Percentiles rank a stretch among this genome's conserved stretches.
Evolutionary conservation across 1,140 invertebrate genomes (phyloP).

Genomic region (Drosophila nebulosa): DNA sequence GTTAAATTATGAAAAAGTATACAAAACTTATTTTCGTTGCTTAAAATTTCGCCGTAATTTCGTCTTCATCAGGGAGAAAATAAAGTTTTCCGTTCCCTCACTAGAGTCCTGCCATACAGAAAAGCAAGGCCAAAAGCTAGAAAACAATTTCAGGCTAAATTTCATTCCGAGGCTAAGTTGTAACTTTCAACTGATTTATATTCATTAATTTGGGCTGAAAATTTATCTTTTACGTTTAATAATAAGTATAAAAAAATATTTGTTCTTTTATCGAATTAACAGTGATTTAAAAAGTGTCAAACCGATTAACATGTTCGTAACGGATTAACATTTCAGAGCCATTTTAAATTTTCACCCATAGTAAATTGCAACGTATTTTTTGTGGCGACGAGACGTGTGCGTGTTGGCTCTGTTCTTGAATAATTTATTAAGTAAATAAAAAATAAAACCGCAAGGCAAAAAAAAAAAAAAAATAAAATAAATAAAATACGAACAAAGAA

Average conservation of each 20-base stretch:
- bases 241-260: too few species aligned
- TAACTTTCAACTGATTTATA: too few species aligned
- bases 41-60: constrained; percentile 52
- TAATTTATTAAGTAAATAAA: constrained; percentile 70
- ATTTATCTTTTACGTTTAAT: too few species aligned
- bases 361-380: too few species aligned
- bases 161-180: constrained; percentile 2
- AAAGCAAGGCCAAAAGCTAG: constrained; percentile 7
- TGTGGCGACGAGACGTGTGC: constrained; percentile 15
- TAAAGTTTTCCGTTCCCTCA: constrained; percentile 46
- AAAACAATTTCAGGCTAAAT: constrained; percentile 21
- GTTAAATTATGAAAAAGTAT: constrained; percentile 71
- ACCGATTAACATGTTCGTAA: too few species aligned
- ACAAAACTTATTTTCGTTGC: constrained; percentile 64
- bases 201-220: too few species aligned
- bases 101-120: constrained; percentile 1
- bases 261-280: too few species aligned
- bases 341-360: too few species aligned
- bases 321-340: too few species aligned
- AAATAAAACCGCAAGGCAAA: constrained; percentile 35
- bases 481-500: neutral
- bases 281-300: too few species aligned
- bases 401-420: constrained; percentile 43
- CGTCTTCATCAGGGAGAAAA: constrained; percentile 21
- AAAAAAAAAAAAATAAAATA: constrained; percentile 13